Evolutionary conservation across 2,888 invertebrate species (phyloP).

Genomic region (Eupithecia abbreviata): DNA sequence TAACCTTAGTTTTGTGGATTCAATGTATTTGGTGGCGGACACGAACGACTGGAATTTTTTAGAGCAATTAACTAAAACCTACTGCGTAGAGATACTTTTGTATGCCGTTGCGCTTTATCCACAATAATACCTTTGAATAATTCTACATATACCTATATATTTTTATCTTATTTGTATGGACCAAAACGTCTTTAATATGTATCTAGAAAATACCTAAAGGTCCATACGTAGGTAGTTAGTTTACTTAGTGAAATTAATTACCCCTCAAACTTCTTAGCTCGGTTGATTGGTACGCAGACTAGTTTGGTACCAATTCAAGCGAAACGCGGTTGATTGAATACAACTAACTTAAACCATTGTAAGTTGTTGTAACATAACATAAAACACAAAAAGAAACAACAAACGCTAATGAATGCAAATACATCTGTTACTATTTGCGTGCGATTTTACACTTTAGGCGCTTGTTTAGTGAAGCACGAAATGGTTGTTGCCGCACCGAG

Average conservation of each 20-base stretch:
- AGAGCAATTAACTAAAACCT: conserved; percentile 9
- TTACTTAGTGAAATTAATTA: neutral
- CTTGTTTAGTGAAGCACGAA: conserved; percentile 74
- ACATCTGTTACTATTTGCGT: conserved; percentile 61
- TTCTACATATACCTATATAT: neutral
- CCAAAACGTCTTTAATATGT: neutral
- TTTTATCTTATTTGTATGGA: neutral
- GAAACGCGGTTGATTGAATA: neutral
- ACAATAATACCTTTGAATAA: neutral
- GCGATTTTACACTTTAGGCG: conserved; percentile 73
- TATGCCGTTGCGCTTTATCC: neutral
- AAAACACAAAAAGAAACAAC: conserved; percentile 33
- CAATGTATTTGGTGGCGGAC: conserved; percentile 18
- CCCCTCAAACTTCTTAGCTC: neutral
- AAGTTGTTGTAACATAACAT: neutral
- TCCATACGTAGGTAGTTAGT: no score
- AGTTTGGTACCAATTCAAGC: neutral
- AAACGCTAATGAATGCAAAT: conserved; percentile 46
- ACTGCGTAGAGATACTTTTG: neutral
- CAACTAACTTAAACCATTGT: neutral
- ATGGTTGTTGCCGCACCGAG: conserved; percentile 64
- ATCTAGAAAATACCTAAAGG: no score
- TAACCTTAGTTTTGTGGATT: conserved; percentile 46
- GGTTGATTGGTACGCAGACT: neutral
- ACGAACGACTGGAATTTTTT: conserved; percentile 22